Base-by-base conservation (phyloP, 2,888 invertebrate genomes). In the Drosophila stalkeri region DNA sequence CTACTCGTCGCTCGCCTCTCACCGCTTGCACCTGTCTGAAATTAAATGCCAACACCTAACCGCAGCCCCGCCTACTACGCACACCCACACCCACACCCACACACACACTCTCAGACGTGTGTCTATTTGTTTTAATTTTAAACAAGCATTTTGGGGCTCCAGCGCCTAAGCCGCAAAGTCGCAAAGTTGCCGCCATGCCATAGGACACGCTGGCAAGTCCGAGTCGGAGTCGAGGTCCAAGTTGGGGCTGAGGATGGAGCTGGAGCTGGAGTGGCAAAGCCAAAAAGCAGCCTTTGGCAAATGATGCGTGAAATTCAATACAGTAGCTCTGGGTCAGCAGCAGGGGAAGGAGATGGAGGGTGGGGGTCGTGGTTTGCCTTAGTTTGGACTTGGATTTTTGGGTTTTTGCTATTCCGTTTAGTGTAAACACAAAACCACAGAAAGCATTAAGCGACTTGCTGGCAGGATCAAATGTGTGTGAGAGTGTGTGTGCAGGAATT, bases 301-400 rank as follows among this genome's bases (percentile, higher is more conserved):
- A 86, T 86, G 87, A 86, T 80, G 85, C 87, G 80, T 86, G 85
- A 89, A 86, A 86, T 89, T 86, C 89, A 86, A 86, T 86, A 86
- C 87, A 81, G 65, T 68, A 68, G 77, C 66, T 8, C 9, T 0
- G 20, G 0, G 7, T 5, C 5, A 27, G 31, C 7, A 23, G 16
- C 8, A 27, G 23, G 23, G 46, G 23, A 8, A 11, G 3, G 39
- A 27, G n/a, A 0, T 0, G 11, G 0, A n/a, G 12, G 6, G n/a
- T 9, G 12, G 37, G 12, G 41, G n/a, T 8, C 16, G 14, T 31
- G 39, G 72, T 9, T 49, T 20, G 57, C 56, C 47, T 56, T 18
- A 47, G 75, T 54, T 69, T 31, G 64, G 59, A 12, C 57, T 61
- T 49, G 59, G 51, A 39, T 63, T 55, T 55, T 31, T 33, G 61